These are phyloP conservation scores for Oryzias melastigma DNA, from an alignment of 2,113 vertebrate genomes.

Conservation along the genomic window DNA sequence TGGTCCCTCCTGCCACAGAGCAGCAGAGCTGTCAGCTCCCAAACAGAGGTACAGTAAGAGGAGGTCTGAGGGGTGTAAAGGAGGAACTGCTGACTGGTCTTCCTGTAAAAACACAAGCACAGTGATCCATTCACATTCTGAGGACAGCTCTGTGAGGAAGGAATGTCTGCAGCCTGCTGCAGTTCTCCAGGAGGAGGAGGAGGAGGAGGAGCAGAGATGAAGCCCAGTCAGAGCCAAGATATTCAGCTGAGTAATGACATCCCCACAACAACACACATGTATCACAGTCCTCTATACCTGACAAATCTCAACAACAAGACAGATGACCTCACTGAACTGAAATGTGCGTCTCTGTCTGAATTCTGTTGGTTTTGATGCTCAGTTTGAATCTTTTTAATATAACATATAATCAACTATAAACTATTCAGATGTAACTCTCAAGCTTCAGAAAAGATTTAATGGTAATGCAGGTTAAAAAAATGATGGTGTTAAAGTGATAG, in stretches of 20 bases:
- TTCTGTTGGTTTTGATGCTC: too few species aligned
- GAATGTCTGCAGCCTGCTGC: slow-evolving; percentile 8
- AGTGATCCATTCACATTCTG: slow-evolving; percentile 12
- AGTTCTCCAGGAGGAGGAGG: not conserved
- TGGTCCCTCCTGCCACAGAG: slow-evolving; percentile 6
- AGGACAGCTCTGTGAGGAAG: not conserved
- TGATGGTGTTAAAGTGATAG: not conserved
- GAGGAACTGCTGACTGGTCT: slow-evolving; percentile 24
- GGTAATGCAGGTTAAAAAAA: not conserved
- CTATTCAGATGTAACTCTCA: not conserved
- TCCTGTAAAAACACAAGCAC: not conserved
- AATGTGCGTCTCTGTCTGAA: too few species aligned
- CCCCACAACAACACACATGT: too few species aligned
- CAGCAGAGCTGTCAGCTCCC: slow-evolving; percentile 16
- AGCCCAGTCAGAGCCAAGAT: not conserved
- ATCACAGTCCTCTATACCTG: too few species aligned
- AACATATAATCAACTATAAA: too few species aligned
- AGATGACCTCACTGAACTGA: too few species aligned
- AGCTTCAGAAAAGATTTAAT: not conserved
- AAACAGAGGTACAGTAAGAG: not conserved
- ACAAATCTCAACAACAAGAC: too few species aligned
- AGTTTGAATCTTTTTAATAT: too few species aligned
- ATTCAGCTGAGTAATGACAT: slow-evolving; percentile 20
- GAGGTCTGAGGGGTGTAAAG: slow-evolving; percentile 2
- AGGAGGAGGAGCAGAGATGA: not conserved